A percentile compares a stretch with the other conserved stretches of the same genome.
phyloP scores from a whole-genome alignment of 2,113 vertebrate genomes.

The Apodemus speciosus region DNA sequence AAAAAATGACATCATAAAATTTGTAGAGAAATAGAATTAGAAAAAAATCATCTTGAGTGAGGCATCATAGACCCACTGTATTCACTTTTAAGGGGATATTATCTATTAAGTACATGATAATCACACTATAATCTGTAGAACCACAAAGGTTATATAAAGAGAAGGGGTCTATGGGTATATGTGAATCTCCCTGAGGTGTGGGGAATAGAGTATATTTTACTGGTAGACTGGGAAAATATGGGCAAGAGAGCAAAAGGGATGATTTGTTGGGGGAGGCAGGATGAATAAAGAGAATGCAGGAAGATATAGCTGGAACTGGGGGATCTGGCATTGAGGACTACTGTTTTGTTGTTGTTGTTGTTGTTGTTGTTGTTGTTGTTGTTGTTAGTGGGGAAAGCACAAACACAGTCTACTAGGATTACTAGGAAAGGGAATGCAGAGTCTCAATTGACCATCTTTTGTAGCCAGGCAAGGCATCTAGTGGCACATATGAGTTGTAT shows the following conservation, averaged over 20 bases:
- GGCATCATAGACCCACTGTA: background rate
- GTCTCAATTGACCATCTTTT: background rate
- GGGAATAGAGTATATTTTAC: background rate
- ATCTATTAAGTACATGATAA: background rate
- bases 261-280: background rate
- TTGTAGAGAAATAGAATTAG: background rate
- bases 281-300: background rate
- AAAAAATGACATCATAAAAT: background rate
- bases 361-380: too few relatives aligned
- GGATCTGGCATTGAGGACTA: background rate
- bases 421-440: background rate
- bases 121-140: background rate
- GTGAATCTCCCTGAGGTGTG: rapidly evolving
- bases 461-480: background rate
- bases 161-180: background rate
- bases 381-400: too few relatives aligned
- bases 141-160: background rate
- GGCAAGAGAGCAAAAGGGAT: background rate
- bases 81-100: background rate
- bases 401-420: background rate
- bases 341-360: too few relatives aligned
- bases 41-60: background rate
- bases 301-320: background rate
- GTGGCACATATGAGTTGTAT: background rate
- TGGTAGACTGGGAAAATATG: rapidly evolving